Evolutionary conservation across 2,888 invertebrate species (phyloP), one percentile per base, ranked within the genome.

Genomic region (Hybos culiciformis): DNA sequence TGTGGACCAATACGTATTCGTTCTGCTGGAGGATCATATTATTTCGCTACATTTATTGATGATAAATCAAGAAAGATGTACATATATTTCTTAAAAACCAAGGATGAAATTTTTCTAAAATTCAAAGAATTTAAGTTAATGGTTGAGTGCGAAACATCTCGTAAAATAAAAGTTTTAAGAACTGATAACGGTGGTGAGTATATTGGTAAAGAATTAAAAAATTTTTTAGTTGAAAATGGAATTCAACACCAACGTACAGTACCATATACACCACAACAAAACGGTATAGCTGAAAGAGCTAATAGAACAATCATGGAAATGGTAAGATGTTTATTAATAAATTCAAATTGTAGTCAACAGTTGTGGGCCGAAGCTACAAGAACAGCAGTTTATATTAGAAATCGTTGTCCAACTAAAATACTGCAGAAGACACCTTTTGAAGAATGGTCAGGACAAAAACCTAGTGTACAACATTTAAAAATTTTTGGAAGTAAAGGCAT

Each of bases 351-450:
- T 2, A 49, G n/a, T 50, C 46, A 48, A 21, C 46, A 46, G 15
- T 47, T 61, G 4, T 63, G 61, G 62, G 59, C 60, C 12, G 63
- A 65, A 50, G 62, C 62, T 2, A 54, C 60, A 0, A 51, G 54
- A 9, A 52, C 53, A 12, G 55, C 54, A 14, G 46, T 44, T 18
- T 50, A 50, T 39, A 34, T 54, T 12, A 46, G 50, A 34, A 58
- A 58, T 33, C 39, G 50, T 23, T 33, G 37, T 12, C 37, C 41
- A 6, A 42, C 42, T 2, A 45, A 40, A 8, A 15, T 24, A 9
- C 4, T 49, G 14, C 36, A 41, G 2, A 38, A 24, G 4, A 55
- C 53, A 2, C 60, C 64, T 3, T 53, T 53, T 43, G 60, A 66
- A 47, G 14, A 54, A n/a, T 64, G 63, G 62, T 48, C 50, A 33